Percentiles rank a stretch among this genome's conserved stretches.
phyloP scores from a whole-genome alignment of 2,113 vertebrate species.

The Dryoscopus gambensis region DNA sequence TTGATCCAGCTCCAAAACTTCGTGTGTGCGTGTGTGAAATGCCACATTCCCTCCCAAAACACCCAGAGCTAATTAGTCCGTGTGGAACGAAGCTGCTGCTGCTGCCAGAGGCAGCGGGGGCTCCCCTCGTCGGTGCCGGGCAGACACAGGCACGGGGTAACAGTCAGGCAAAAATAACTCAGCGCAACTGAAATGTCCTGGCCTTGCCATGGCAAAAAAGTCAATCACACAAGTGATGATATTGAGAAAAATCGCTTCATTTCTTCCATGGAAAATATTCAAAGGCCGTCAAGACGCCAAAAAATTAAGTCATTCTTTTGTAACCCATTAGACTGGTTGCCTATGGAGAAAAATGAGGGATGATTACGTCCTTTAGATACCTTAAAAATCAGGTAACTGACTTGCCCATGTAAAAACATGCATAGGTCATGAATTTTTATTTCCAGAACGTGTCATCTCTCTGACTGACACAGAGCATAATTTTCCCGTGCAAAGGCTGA shows the following conservation, averaged over 20 bases:
- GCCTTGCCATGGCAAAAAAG: neutral
- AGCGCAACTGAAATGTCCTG: neutral
- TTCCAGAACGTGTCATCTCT: neutral
- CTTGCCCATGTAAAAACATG: constrained; percentile 18
- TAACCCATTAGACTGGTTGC: neutral
- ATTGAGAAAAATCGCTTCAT: neutral
- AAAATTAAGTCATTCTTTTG: constrained; percentile 24
- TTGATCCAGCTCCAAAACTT: neutral
- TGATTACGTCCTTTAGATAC: neutral
- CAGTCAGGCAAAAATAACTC: neutral
- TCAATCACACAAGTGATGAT: constrained; percentile 1
- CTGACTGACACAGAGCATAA: neutral
- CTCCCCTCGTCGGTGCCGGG: neutral
- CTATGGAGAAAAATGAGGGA: neutral
- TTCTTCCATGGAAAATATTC: constrained; percentile 14
- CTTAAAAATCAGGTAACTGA: neutral
- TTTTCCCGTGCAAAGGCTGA: constrained; percentile 17
- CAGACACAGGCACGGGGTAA: neutral
- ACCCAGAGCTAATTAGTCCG: neutral
- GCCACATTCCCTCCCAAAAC: neutral
- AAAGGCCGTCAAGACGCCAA: neutral
- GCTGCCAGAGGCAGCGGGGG: constrained; percentile 44
- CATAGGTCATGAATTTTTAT: neutral
- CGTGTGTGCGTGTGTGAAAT: neutral
- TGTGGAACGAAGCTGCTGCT: neutral